phyloP scores from a whole-genome alignment of 2,113 vertebrate species.

The Pelodiscus sinensis region DNA sequence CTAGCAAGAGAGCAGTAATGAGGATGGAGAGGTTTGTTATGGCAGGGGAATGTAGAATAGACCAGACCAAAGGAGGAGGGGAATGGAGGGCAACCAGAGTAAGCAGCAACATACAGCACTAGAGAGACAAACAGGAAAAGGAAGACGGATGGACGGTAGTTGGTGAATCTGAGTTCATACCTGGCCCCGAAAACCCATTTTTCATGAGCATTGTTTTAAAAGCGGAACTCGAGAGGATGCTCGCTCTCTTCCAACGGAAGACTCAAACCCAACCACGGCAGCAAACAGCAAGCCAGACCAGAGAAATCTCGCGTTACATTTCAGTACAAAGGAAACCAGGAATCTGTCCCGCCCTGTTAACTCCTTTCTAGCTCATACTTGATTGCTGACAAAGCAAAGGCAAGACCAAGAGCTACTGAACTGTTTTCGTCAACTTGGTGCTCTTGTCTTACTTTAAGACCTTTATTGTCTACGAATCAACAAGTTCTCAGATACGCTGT shows the following conservation, averaged over 20 bases:
- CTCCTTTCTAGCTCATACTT: neutral
- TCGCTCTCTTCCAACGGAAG: neutral
- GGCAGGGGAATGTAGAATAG: neutral
- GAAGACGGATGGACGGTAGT: neutral
- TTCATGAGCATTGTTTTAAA: neutral
- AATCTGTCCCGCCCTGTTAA: neutral
- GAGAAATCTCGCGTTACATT: neutral
- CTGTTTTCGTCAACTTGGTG: neutral
- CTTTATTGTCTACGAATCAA: neutral
- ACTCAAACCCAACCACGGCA: neutral
- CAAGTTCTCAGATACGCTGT: neutral
- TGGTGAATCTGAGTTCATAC: neutral
- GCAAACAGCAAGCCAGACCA: neutral
- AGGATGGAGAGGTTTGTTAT: neutral
- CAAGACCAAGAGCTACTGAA: neutral
- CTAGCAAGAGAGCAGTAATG: neutral
- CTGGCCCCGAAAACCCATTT: neutral
- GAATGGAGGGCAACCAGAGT: rapidly evolving
- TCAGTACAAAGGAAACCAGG: neutral
- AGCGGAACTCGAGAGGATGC: neutral
- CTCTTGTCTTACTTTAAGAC: neutral
- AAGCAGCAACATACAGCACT: neutral
- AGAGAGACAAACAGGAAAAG: neutral
- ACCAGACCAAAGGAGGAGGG: neutral
- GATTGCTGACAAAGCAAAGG: neutral